A percentile compares a stretch with the other conserved stretches of the same genome.
phyloP scores from a whole-genome alignment of 2,797 vertebrate species.

The Dryobates pubescens region DNA sequence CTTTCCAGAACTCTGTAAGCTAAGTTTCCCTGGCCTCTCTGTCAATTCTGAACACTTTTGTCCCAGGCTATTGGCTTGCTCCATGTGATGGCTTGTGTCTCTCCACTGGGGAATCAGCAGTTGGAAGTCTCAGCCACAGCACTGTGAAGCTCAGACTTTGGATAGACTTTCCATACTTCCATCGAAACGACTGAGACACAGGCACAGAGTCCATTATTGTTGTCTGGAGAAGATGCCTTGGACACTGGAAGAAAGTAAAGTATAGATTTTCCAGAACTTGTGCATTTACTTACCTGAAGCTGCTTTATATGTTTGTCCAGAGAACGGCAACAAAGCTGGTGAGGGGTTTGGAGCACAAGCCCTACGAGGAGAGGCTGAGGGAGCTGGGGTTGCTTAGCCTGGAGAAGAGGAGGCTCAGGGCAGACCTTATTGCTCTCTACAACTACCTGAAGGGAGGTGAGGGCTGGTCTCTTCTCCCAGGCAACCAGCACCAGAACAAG shows the following conservation, averaged over 20 bases:
- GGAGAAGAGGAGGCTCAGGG: too few relatives aligned
- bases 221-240: not conserved
- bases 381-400: too few relatives aligned
- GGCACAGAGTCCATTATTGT: not conserved
- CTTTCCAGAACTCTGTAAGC: not conserved
- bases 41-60: not conserved
- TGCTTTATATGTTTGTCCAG: not conserved
- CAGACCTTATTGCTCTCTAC: too few relatives aligned
- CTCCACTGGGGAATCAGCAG: fast-evolving
- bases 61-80: not conserved
- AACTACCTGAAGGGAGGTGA: too few relatives aligned
- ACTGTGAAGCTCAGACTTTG: not conserved
- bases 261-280: not conserved
- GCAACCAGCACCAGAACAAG: too few relatives aligned
- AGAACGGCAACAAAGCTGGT: too few relatives aligned
- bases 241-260: not conserved
- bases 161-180: not conserved
- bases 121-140: not conserved
- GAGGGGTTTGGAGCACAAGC: too few relatives aligned
- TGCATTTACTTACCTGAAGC: not conserved
- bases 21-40: not conserved
- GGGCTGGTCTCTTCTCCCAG: too few relatives aligned
- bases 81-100: not conserved
- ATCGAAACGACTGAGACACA: not conserved
- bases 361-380: too few relatives aligned